Evolutionary conservation across 2,888 invertebrate genomes (phyloP).

Genomic region (Augiades crinisus): DNA sequence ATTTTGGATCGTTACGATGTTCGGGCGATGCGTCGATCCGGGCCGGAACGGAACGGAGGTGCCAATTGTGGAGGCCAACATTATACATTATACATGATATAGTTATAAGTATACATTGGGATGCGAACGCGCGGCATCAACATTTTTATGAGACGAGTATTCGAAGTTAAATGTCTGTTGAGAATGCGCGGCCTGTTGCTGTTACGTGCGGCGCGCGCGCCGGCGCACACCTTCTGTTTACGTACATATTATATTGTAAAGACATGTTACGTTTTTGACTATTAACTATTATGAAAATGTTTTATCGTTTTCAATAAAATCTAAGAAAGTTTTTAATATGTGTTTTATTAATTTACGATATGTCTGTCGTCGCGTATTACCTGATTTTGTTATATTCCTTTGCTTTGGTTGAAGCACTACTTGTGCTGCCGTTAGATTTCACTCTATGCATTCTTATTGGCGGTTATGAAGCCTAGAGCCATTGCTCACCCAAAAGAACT

Average conservation of each 20-base stretch:
- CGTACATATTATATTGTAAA: conserved; percentile 44
- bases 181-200: conserved; percentile 18
- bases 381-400: no score
- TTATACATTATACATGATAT: conserved; percentile 12
- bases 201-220: conserved; percentile 16
- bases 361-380: no score
- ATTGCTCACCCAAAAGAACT: no score
- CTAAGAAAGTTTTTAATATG: conserved; percentile 41
- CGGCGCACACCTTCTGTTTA: conserved; percentile 40
- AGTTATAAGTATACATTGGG: conserved; percentile 5
- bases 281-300: conserved; percentile 57
- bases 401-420: no score
- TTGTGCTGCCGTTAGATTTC: no score
- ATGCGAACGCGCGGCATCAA: conserved; percentile 2
- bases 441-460: no score
- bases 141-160: background rate
- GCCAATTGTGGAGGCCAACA: conserved; percentile 10
- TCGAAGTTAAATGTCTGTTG: conserved; percentile 1
- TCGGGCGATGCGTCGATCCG: background rate
- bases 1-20: background rate
- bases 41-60: background rate
- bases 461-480: no score
- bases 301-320: conserved; percentile 76
- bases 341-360: conserved; percentile 34
- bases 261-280: conserved; percentile 65